Percentiles rank a stretch among this genome's conserved stretches.
Evolutionary conservation across 1,140 invertebrate species (phyloP).

Genomic region (Aradophagus sp.): DNA sequence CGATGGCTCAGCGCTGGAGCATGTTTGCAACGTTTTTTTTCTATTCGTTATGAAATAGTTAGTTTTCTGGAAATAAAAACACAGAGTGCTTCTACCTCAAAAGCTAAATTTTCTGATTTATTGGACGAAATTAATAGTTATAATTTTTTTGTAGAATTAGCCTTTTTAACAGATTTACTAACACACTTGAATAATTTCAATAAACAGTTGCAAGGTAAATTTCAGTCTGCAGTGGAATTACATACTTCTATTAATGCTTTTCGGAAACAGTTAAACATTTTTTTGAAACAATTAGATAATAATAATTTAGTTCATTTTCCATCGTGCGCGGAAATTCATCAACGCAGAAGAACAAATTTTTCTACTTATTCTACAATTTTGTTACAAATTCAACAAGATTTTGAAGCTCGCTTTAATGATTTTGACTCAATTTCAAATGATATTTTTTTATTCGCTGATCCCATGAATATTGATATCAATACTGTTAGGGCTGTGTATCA

Average conservation of each 20-base stretch:
- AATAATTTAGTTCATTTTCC: constrained; percentile 6
- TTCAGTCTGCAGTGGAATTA: not conserved
- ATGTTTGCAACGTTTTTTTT: constrained; percentile 12
- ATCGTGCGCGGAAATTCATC: not conserved
- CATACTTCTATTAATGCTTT: constrained; percentile 1
- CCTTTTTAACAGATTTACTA: constrained; percentile 15
- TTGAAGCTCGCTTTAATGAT: constrained; percentile 4
- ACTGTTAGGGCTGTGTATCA: not conserved
- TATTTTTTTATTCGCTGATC: constrained; percentile 4
- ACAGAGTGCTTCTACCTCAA: no score
- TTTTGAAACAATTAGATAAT: not conserved
- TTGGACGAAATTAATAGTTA: not conserved
- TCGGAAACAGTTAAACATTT: not conserved
- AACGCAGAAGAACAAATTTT: constrained; percentile 5
- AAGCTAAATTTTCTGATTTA: no score
- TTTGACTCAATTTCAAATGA: constrained; percentile 15
- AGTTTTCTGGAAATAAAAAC: not conserved
- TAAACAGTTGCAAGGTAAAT: constrained; percentile 8
- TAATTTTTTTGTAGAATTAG: not conserved
- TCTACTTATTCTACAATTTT: constrained; percentile 3
- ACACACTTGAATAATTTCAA: constrained; percentile 7
- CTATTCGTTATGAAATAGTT: not conserved
- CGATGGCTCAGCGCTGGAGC: constrained; percentile 2
- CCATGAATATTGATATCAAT: constrained; percentile 2
- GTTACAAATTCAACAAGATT: constrained; percentile 1